Base-by-base conservation (phyloP, 2,797 vertebrate species). In the Garrulus glandarius region DNA sequence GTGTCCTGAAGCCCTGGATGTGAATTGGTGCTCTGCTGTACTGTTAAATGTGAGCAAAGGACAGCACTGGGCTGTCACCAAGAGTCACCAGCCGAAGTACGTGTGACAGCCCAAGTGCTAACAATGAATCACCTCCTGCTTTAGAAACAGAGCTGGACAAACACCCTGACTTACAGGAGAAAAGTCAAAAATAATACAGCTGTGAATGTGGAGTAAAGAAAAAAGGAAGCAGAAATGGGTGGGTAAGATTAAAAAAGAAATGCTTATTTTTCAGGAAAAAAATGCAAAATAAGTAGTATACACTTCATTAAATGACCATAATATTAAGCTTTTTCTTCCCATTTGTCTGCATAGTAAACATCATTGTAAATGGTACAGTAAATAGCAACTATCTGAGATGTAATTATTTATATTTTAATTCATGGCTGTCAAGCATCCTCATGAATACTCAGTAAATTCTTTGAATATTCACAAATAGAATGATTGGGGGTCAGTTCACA, bases 1-100 rank as follows among this genome's bases (percentile, higher is more conserved):
- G 3, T 8, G 36, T 55, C 53, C 60, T 2, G 1, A 64, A 86
- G 65, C 17, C n/a, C 50, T 86, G 47, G 21, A 4, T 49, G 39
- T 1, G 39, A 21, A 11, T 0, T 13, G 64, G 13, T 1, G 3
- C 49, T 56, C 26, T 6, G 2, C 61, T 47, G 37, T 29, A 4
- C 55, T 29, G 43, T 11, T 36, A 71, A 55, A 57, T 0, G 1
- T 30, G 32, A 85, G 50, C 32, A 29, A 13, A 67, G 84, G 32
- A 39, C n/a, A 43, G 67, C 61, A 2, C 26, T 2, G 15, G 34
- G 17, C 69, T 78, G 27, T 15, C 57, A 32, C 34, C 10, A n/a
- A 44, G 20, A 57, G 37, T 21, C 81, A 20, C 21, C 52, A 57
- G 24, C 0, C 22, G 20, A 10, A 34, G 43, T 5, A 56, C 0